phyloP scores from a whole-genome alignment of 2,113 vertebrate species.

The Sander lucioperca region DNA sequence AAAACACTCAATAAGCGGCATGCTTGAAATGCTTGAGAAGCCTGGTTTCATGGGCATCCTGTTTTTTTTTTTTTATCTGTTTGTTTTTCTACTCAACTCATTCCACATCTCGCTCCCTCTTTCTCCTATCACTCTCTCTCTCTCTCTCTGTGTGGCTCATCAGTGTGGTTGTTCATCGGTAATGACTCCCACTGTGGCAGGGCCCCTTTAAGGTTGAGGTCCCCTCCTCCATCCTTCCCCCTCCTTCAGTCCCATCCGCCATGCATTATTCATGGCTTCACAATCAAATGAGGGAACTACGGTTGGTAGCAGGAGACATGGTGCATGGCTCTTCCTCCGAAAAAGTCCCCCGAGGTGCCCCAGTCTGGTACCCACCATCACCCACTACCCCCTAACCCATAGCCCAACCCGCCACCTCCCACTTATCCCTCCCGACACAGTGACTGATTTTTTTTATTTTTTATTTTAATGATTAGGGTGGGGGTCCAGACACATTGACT shows the following conservation, averaged over 20 bases:
- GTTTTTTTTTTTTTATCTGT: slow-evolving; percentile 76
- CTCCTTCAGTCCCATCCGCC: slow-evolving; percentile 75
- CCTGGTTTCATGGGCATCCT: slow-evolving; percentile 76
- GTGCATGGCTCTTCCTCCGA: slow-evolving; percentile 96
- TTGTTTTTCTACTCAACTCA: slow-evolving; percentile 81
- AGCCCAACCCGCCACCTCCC: slow-evolving; percentile 82
- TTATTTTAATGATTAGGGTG: slow-evolving; percentile 45
- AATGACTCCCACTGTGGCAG: slow-evolving; percentile 89
- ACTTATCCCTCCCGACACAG: slow-evolving; percentile 54
- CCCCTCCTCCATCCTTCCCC: slow-evolving; percentile 72
- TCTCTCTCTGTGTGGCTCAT: slow-evolving; percentile 79
- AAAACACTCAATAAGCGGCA: slow-evolving; percentile 68
- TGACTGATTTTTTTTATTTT: slow-evolving; percentile 63
- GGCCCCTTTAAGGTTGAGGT: slow-evolving; percentile 87
- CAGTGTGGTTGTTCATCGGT: slow-evolving; percentile 85
- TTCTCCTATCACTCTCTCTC: slow-evolving; percentile 38
- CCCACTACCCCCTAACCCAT: slow-evolving; percentile 79
- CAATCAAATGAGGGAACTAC: slow-evolving; percentile 97
- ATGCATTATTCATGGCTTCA: slow-evolving; percentile 98
- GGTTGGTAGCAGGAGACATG: slow-evolving; percentile 91
- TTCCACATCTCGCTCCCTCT: slow-evolving; percentile 49
- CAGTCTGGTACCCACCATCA: slow-evolving; percentile 93
- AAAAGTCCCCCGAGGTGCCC: slow-evolving; percentile 95
- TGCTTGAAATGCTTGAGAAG: slow-evolving; percentile 77
- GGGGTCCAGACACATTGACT: slow-evolving; percentile 72